Evolutionary conservation across 2,888 invertebrate species (phyloP).

Genomic region (Scelioninae gen. 1): DNA sequence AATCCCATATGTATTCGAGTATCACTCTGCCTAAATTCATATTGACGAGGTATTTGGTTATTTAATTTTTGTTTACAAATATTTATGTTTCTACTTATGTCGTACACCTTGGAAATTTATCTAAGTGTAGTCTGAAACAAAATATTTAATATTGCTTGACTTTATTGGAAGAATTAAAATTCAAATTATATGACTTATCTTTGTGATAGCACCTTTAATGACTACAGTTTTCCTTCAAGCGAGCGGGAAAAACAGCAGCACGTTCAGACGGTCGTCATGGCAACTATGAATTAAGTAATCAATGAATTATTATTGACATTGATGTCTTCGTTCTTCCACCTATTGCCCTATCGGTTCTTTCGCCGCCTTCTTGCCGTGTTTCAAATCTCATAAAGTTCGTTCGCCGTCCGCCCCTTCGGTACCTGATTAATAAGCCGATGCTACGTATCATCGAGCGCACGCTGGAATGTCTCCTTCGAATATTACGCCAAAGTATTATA

Average conservation of each 20-base stretch:
- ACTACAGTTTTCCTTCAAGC: slow-evolving; percentile 72
- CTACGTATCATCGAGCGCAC: slow-evolving; percentile 76
- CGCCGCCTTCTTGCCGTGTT: slow-evolving; percentile 76
- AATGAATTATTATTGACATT: slow-evolving; percentile 85
- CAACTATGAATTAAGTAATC: slow-evolving; percentile 84
- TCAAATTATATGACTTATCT: not conserved
- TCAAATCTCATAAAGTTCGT: slow-evolving; percentile 79
- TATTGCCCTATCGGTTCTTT: slow-evolving; percentile 69
- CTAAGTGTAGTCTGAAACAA: not conserved
- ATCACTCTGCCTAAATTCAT: slow-evolving; percentile 2
- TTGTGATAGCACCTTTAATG: slow-evolving; percentile 73
- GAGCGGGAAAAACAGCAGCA: slow-evolving; percentile 82
- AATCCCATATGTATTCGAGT: slow-evolving; percentile 23
- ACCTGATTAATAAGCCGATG: slow-evolving; percentile 81
- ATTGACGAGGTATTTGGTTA: not conserved
- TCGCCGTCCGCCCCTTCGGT: slow-evolving; percentile 67
- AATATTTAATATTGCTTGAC: not conserved
- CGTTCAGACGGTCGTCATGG: slow-evolving; percentile 81
- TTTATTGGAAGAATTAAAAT: too few species aligned
- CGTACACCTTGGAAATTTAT: too few species aligned
- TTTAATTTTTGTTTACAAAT: not conserved
- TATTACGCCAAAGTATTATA: slow-evolving; percentile 51
- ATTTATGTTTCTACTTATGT: too few species aligned
- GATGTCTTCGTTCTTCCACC: slow-evolving; percentile 80
- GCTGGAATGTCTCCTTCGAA: slow-evolving; percentile 62